Conservation (phyloP, 1,140 invertebrate genomes). For the Oreohelix idahoensis region DNA sequence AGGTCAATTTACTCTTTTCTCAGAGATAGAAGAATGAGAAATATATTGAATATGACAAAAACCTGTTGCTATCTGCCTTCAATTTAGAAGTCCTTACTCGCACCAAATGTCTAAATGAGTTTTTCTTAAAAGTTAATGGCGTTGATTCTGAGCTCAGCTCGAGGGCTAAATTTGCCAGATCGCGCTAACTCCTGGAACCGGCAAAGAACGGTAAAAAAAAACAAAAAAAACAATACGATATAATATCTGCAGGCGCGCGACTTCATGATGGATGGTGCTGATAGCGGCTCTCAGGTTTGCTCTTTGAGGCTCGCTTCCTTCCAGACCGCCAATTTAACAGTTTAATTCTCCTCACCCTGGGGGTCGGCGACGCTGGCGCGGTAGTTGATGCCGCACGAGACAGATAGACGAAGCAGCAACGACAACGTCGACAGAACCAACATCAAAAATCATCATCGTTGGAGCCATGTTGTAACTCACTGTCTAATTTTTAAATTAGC, state of each 20-base stretch:
- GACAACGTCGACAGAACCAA: conserved; percentile 18
- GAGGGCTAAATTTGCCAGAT: conserved; percentile 7
- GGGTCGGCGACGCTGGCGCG: conserved; percentile 27
- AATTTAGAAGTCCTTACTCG: conserved; percentile 2
- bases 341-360: conserved; percentile 29
- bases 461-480: no score
- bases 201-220: conserved; percentile 18
- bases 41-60: conserved; percentile 1
- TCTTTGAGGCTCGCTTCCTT: conserved; percentile 6
- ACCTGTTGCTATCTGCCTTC: not conserved
- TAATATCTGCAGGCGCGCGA: conserved; percentile 18
- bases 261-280: conserved; percentile 26
- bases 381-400: conserved; percentile 6
- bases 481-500: no score
- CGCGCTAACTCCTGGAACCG: conserved; percentile 3
- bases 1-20: no score
- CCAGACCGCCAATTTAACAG: conserved; percentile 5
- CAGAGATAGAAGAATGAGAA: not conserved
- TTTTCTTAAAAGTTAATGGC: conserved; percentile 10
- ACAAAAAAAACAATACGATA: conserved; percentile 37
- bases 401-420: conserved; percentile 34
- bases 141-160: not conserved
- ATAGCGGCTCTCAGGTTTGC: conserved; percentile 7
- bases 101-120: conserved; percentile 5
- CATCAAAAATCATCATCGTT: not conserved